These are phyloP conservation scores for Cydia amplana DNA, from an alignment of 1,140 invertebrate species.

Conservation along the genomic window DNA sequence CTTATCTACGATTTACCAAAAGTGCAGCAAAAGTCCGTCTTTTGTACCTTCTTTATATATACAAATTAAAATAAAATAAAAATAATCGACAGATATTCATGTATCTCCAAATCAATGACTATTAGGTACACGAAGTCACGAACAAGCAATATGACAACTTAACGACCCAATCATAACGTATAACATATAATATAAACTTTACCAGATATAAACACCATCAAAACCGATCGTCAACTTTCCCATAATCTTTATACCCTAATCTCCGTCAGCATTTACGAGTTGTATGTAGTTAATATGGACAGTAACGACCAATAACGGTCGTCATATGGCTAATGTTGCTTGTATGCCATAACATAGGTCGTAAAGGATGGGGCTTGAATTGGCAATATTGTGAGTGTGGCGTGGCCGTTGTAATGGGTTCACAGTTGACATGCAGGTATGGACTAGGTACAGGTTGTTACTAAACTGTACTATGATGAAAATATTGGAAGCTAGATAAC, in stretches of 20 bases:
- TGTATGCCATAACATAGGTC: conserved; percentile 38
- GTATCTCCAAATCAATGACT: not conserved
- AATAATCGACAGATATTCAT: no score
- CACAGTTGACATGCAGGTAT: not conserved
- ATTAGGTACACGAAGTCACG: no score
- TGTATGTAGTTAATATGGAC: conserved; percentile 28
- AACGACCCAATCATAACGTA: not conserved
- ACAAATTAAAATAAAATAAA: no score
- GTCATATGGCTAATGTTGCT: conserved; percentile 27
- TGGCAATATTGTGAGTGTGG: conserved; percentile 41
- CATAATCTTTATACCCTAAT: conserved; percentile 16
- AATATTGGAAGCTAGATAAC: not conserved
- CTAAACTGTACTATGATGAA: not conserved
- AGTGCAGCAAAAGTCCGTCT: no score
- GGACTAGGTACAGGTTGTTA: not conserved
- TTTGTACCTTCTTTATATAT: no score
- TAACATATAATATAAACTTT: not conserved
- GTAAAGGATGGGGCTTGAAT: conserved; percentile 44
- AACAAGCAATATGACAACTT: not conserved
- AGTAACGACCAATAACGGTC: conserved; percentile 1
- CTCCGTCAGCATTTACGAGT: not conserved
- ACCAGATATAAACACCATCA: not conserved
- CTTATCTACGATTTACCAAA: no score
- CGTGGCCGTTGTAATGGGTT: not conserved
- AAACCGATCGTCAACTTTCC: conserved; percentile 16